Conservation (phyloP, 2,888 invertebrate species). For the Ornithoptera priamus region DNA sequence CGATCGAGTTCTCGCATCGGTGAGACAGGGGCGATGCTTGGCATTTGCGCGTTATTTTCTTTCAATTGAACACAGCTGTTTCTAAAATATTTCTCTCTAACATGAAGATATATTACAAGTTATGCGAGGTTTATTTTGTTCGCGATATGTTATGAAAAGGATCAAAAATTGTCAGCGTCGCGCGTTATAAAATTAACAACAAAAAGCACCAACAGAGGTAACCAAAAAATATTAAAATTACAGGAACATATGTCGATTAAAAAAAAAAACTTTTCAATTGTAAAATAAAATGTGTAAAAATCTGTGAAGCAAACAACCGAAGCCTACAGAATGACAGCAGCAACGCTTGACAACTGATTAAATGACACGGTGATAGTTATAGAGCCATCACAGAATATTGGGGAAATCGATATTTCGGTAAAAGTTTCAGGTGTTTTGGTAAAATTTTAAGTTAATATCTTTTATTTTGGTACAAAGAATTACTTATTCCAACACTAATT, state of each 20-base stretch:
- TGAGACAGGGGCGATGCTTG: slow-evolving; percentile 50
- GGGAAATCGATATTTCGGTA: neutral
- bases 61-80: slow-evolving; percentile 43
- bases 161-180: slow-evolving; percentile 4
- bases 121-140: slow-evolving; percentile 36
- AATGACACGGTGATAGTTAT: slow-evolving; percentile 10
- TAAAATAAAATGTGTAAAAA: slow-evolving; percentile 62
- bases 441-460: no score
- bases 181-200: slow-evolving; percentile 3
- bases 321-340: slow-evolving; percentile 60
- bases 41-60: slow-evolving; percentile 62
- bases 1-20: slow-evolving; percentile 43
- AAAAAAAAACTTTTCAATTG: slow-evolving; percentile 45
- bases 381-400: no score
- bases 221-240: slow-evolving; percentile 9
- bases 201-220: slow-evolving; percentile 5
- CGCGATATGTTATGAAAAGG: slow-evolving; percentile 33
- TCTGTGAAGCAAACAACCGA: slow-evolving; percentile 73
- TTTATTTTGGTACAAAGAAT: no score
- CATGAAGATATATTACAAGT: slow-evolving; percentile 38
- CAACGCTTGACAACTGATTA: slow-evolving; percentile 39
- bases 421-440: neutral
- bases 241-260: slow-evolving; percentile 40
- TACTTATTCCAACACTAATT: no score
- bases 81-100: slow-evolving; percentile 37